Evolutionary conservation across 2,113 vertebrate species (phyloP).

Genomic region (Sakesphorus luctuosus): DNA sequence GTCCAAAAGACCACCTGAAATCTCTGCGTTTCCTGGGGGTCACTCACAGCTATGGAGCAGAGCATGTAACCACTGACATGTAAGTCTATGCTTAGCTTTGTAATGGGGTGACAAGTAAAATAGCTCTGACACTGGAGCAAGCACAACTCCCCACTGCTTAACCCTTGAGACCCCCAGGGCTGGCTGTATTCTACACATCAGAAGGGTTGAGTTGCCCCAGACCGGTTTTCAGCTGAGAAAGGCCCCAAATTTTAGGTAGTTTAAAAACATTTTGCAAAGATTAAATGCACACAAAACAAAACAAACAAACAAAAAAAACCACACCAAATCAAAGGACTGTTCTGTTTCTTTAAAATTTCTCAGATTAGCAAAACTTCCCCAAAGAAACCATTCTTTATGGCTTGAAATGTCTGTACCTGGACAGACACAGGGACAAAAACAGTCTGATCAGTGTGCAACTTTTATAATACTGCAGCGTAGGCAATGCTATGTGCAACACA

Average conservation of each 20-base stretch:
- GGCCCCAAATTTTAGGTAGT: background rate
- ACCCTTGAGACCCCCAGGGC: accelerated
- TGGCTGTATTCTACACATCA: accelerated
- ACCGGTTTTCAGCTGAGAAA: background rate
- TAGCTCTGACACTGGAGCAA: background rate
- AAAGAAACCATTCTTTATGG: background rate
- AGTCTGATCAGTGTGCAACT: background rate
- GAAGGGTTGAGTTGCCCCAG: background rate
- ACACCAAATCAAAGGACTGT: background rate
- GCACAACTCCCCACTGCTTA: background rate
- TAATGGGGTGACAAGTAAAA: accelerated
- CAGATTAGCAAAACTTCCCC: background rate
- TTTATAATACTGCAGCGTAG: background rate
- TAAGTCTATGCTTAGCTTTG: background rate
- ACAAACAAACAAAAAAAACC: background rate
- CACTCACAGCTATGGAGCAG: background rate
- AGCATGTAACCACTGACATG: accelerated
- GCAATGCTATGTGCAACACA: background rate
- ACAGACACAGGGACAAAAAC: background rate
- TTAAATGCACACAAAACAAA: background rate
- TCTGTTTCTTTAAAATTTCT: background rate
- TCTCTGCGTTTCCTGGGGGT: accelerated
- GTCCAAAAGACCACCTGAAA: background rate
- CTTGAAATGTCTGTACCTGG: background rate
- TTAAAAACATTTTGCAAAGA: background rate